Evolutionary conservation across 2,113 vertebrate genomes (phyloP).

Genomic region (Urocolius indicus): DNA sequence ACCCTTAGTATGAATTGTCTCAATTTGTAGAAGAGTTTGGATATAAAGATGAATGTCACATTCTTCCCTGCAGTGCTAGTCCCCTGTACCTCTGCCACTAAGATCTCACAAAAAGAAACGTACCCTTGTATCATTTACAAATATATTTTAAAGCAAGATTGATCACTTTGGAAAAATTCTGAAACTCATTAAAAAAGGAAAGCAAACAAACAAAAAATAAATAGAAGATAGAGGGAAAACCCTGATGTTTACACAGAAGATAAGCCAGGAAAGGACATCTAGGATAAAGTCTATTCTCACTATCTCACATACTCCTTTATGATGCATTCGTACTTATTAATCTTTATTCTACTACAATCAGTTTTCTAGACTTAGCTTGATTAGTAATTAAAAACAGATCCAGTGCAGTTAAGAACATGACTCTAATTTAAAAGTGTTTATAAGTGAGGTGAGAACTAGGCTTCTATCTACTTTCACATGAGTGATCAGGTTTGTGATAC

Average conservation of each 20-base stretch:
- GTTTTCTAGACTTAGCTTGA: not conserved
- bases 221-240: not conserved
- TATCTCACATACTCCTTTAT: not conserved
- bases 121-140: not conserved
- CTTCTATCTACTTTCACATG: not conserved
- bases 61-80: not conserved
- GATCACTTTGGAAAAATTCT: not conserved
- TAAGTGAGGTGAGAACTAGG: not conserved
- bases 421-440: not conserved
- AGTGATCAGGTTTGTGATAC: not conserved
- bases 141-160: not conserved
- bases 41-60: not conserved
- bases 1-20: not conserved
- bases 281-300: not conserved
- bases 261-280: not conserved
- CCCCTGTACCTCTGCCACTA: not conserved
- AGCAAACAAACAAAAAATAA: not conserved
- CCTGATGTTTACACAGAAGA: not conserved
- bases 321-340: not conserved
- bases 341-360: not conserved
- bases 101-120: not conserved
- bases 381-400: not conserved
- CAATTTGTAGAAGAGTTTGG: not conserved
- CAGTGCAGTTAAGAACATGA: not conserved
- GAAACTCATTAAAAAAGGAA: not conserved